Evolutionary conservation across 2,113 vertebrate species (phyloP).

Genomic region (Sclerurus mexicanus): DNA sequence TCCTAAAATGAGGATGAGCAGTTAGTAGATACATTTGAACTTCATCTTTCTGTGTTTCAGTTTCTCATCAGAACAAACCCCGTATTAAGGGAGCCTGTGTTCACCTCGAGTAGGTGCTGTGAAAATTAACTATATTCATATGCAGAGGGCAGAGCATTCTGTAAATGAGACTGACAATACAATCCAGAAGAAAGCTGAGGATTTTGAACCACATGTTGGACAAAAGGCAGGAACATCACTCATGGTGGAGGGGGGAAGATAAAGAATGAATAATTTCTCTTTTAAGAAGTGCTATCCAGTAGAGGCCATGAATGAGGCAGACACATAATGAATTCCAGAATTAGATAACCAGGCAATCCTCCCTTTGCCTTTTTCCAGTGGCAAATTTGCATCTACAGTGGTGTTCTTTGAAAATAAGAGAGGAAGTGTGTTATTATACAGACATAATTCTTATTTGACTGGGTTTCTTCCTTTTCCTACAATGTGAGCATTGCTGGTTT

Average conservation of each 20-base stretch:
- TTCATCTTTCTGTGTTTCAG: background rate
- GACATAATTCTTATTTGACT: background rate
- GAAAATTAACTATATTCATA: background rate
- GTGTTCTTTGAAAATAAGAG: background rate
- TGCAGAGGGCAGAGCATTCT: background rate
- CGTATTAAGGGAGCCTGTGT: background rate
- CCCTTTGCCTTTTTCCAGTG: background rate
- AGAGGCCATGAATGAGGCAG: accelerated
- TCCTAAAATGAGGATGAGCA: background rate
- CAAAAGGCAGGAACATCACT: background rate
- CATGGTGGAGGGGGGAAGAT: accelerated
- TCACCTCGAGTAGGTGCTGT: background rate
- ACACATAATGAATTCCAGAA: background rate
- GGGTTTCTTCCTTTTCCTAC: background rate
- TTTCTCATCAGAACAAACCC: background rate
- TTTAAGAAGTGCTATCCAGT: background rate
- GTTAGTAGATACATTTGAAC: background rate
- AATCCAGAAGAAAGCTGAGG: background rate
- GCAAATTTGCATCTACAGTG: background rate
- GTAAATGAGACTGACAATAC: background rate
- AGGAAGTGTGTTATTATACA: background rate
- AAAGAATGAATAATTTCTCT: background rate
- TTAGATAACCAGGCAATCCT: background rate
- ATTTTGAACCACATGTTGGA: background rate
- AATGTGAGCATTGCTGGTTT: background rate